A percentile compares a stretch with the other conserved stretches of the same genome.
Conservation (phyloP, 2,113 vertebrate species). For the Salminus brasiliensis region DNA sequence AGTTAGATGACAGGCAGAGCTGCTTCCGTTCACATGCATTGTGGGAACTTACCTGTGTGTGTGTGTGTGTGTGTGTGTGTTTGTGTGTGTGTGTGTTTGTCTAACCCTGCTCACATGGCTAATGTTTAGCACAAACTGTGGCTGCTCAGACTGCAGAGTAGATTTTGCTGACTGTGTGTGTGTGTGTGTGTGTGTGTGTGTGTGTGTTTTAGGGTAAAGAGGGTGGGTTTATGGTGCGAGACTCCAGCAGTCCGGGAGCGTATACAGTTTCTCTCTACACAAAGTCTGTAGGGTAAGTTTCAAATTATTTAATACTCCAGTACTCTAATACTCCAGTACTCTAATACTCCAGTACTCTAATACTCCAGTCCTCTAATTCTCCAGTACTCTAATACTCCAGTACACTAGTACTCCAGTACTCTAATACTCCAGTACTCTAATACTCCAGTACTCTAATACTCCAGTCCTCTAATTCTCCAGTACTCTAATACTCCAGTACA, state of each 20-base stretch:
- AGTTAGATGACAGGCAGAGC: background rate
- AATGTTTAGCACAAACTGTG: background rate
- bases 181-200: slow-evolving; percentile 5
- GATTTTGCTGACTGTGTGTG: slow-evolving; percentile 10
- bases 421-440: too few relatives aligned
- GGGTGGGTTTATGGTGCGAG: slow-evolving; percentile 91
- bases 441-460: too few relatives aligned
- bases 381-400: too few relatives aligned
- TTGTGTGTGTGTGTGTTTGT: background rate
- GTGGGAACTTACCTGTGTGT: background rate
- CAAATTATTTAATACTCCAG: too few relatives aligned
- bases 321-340: too few relatives aligned
- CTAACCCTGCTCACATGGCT: background rate
- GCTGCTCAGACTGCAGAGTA: too few relatives aligned
- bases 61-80: background rate
- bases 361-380: too few relatives aligned
- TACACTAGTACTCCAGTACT: too few relatives aligned
- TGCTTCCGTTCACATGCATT: background rate
- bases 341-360: too few relatives aligned
- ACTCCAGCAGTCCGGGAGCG: slow-evolving; percentile 86
- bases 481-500: too few relatives aligned
- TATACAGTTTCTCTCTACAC: slow-evolving; percentile 92
- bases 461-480: too few relatives aligned
- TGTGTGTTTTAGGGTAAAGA: slow-evolving; percentile 85
- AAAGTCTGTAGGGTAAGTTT: slow-evolving; percentile 84